These are phyloP conservation scores for Sinocyclocheilus rhinocerous DNA, from an alignment of 2,113 vertebrate species.

Conservation along the genomic window DNA sequence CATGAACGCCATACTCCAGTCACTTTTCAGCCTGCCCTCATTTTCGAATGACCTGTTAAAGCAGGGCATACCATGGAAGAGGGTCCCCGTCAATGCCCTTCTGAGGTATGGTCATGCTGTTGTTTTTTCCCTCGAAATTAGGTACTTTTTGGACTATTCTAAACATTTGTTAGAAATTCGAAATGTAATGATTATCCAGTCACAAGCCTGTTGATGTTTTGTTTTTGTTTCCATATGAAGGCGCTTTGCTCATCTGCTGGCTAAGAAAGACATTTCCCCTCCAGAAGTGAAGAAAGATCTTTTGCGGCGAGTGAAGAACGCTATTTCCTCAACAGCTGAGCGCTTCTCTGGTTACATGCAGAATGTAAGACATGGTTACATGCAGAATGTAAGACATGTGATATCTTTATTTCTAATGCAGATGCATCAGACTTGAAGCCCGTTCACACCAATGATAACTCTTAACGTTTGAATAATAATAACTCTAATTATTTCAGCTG, in stretches of 20 bases:
- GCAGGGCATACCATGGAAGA: conserved; percentile 95
- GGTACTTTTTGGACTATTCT: not conserved
- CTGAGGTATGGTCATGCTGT: conserved; percentile 79
- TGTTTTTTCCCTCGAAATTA: not conserved
- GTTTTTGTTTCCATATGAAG: conserved; percentile 67
- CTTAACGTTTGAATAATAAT: too few species aligned
- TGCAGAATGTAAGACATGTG: too few species aligned
- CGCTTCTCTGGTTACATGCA: conserved; percentile 98
- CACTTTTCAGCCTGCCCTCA: conserved; percentile 95
- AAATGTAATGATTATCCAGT: not conserved
- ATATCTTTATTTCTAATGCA: not conserved
- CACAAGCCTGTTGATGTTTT: not conserved
- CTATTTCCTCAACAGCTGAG: conserved; percentile 96
- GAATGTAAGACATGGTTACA: conserved; percentile 90
- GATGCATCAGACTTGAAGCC: not conserved
- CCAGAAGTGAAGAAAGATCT: conserved; percentile 95
- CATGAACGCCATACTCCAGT: conserved; percentile 98
- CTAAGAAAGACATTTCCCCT: conserved; percentile 93
- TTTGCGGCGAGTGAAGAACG: conserved; percentile 94
- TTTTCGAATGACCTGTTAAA: conserved; percentile 95
- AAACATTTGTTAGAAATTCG: too few species aligned
- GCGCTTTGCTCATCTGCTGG: conserved; percentile 93
- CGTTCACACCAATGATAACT: not conserved
- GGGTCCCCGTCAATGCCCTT: conserved; percentile 90
- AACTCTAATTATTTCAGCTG: not conserved